Evolutionary conservation across 1,140 invertebrate genomes (phyloP).

Genomic region (Agrypnia vestita): DNA sequence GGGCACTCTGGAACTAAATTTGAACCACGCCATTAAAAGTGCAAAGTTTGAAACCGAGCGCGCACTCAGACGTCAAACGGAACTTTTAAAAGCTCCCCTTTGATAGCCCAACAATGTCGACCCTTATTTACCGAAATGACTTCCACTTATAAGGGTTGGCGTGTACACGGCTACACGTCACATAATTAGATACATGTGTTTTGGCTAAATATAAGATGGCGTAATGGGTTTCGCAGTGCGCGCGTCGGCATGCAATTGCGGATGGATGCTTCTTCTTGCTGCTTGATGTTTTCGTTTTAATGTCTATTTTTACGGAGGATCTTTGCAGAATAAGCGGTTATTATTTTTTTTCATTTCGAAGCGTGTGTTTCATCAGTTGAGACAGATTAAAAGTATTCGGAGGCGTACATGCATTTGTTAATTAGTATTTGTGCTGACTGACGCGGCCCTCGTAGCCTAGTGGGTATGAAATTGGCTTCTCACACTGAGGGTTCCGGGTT

Average conservation of each 20-base stretch:
- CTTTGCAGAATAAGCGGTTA: no score
- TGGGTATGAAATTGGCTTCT: no score
- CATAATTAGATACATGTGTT: constrained; percentile 36
- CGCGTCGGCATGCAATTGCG: background rate
- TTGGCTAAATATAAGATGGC: constrained; percentile 12
- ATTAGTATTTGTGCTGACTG: no score
- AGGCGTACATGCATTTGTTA: no score
- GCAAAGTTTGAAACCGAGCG: constrained; percentile 18
- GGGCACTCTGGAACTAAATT: constrained; percentile 23
- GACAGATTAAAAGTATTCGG: no score
- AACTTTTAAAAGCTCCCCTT: constrained; percentile 38
- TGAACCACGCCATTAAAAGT: constrained; percentile 25
- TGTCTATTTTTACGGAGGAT: no score
- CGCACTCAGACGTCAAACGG: constrained; percentile 37
- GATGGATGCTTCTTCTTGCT: no score
- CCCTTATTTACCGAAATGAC: constrained; percentile 33
- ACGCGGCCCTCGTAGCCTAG: no score
- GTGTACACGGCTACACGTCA: background rate
- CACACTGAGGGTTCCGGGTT: no score
- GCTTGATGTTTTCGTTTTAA: no score
- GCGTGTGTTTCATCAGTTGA: no score
- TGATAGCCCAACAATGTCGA: constrained; percentile 1
- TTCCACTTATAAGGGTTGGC: constrained; percentile 36
- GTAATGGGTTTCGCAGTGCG: constrained; percentile 15
- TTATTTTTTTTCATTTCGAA: no score